Base-by-base conservation (phyloP, 2,113 vertebrate genomes). In the Noturus placidus region DNA sequence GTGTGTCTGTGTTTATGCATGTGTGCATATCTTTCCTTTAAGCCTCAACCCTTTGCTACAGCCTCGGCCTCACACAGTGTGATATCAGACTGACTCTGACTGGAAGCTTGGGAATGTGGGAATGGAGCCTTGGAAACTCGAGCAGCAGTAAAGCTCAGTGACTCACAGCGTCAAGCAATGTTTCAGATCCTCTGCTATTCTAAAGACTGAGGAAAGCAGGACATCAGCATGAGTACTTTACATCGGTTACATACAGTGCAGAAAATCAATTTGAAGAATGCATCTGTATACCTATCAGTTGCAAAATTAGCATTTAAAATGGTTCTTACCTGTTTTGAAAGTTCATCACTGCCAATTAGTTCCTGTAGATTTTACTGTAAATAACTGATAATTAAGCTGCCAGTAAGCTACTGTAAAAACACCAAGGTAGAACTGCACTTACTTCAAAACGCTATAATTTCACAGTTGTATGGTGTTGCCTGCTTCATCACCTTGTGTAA, bases 61-160 rank as follows among this genome's bases (percentile, higher is more conserved):
- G 76, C 59, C 27, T 87, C 65, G 27, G 30, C 33, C 22, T 61
- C 33, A 82, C 22, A 42, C 56, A 25, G 78, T 61, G 56, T 11
- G 56, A 61, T 82, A 38, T 61, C 78, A 57, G 52, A 35, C 38
- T 89, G 84, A 86, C 57, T 83, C 84, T 50, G 67, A 70, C 20
- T 22, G 52, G 81, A 42, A 78, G 42, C 56, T 56, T 61, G 25
- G 46, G 76, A 85, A 78, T 74, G 70, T 67, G 76, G 81, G 88
- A 59, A 74, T 46, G 56, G 76, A 81, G 70, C 65, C 38, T 56
- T 87, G 74, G 50, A 72, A 67, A 78, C 33, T 87, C 25, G 11
- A 59, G 67, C 65, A 87, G 65, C 67, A 85, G 69, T 61, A 79
- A 77, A 88, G 61, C 59, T 70, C 52, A 59, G 69, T 89, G 83